Conservation (phyloP, 1,140 invertebrate species). For the Ephestia elutella region DNA sequence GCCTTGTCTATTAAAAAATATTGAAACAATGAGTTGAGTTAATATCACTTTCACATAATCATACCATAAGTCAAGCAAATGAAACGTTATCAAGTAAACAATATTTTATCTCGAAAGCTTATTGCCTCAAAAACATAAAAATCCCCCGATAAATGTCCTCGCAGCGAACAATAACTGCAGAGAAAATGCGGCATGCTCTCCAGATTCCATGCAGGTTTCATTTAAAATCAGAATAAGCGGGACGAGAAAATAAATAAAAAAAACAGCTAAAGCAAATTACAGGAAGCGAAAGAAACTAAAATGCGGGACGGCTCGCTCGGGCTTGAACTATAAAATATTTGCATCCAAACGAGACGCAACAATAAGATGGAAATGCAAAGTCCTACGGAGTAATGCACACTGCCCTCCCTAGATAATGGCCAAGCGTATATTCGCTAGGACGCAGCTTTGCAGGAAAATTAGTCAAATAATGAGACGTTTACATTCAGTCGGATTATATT, state of each 20-base stretch:
- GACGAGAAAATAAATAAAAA: slow-evolving; percentile 30
- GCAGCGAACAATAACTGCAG: slow-evolving; percentile 3
- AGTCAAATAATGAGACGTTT: slow-evolving; percentile 11
- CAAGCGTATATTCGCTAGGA: slow-evolving; percentile 19
- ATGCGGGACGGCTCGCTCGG: slow-evolving; percentile 31
- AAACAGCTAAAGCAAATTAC: slow-evolving; percentile 41
- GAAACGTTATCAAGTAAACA: background rate
- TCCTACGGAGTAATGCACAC: slow-evolving; percentile 35
- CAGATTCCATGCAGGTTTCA: slow-evolving; percentile 19
- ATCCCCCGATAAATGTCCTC: background rate
- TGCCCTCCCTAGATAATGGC: slow-evolving; percentile 30
- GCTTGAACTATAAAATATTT: slow-evolving; percentile 55
- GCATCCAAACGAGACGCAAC: slow-evolving; percentile 54
- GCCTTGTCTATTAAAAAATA: too few relatives aligned
- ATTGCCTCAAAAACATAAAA: slow-evolving; percentile 1
- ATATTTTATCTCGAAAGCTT: background rate
- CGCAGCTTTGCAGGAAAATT: slow-evolving; percentile 20
- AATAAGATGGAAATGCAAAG: slow-evolving; percentile 58
- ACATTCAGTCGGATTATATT: slow-evolving; percentile 14
- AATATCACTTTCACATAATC: too few relatives aligned
- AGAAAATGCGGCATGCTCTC: background rate
- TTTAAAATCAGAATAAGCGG: slow-evolving; percentile 35
- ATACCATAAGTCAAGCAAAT: background rate
- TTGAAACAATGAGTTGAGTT: too few relatives aligned
- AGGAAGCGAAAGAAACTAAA: slow-evolving; percentile 46